These are phyloP conservation scores for Drosophila nigricruria DNA, from an alignment of 2,888 invertebrate species.

Conservation along the genomic window DNA sequence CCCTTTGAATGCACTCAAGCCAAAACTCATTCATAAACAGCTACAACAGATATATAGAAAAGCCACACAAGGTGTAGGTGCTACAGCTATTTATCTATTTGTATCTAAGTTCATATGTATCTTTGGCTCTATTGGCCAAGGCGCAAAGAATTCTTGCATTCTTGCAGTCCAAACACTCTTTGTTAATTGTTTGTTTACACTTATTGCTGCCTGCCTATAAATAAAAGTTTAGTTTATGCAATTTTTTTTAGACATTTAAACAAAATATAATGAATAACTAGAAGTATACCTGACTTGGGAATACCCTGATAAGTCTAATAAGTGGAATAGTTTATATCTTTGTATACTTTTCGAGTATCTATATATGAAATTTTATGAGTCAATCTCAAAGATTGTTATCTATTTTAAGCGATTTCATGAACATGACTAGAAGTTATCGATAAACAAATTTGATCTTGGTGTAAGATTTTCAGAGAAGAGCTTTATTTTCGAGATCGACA, in stretches of 20 bases:
- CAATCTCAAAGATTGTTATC: no score
- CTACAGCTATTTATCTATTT: constrained; percentile 9
- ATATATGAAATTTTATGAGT: no score
- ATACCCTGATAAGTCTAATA: neutral
- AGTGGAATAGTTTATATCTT: neutral
- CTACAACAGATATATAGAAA: constrained; percentile 14
- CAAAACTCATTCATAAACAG: constrained; percentile 9
- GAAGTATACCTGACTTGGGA: neutral
- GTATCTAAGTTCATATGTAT: constrained; percentile 6
- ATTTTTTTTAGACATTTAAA: constrained; percentile 11
- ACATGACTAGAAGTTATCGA: no score
- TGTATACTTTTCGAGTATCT: no score
- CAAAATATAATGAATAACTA: constrained; percentile 1
- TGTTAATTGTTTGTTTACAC: constrained; percentile 46
- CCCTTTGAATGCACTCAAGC: constrained; percentile 32
- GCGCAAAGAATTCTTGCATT: constrained; percentile 26
- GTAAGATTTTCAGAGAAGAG: no score
- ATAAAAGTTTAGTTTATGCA: constrained; percentile 36
- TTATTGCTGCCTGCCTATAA: constrained; percentile 18
- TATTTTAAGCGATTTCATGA: no score
- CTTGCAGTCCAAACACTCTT: constrained; percentile 3
- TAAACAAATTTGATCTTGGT: no score
- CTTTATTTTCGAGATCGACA: no score
- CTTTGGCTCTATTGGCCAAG: constrained; percentile 12
- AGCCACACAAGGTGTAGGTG: constrained; percentile 27